These are phyloP conservation scores for Nephila pilipes DNA, from an alignment of 1,140 invertebrate genomes.

Conservation along the genomic window DNA sequence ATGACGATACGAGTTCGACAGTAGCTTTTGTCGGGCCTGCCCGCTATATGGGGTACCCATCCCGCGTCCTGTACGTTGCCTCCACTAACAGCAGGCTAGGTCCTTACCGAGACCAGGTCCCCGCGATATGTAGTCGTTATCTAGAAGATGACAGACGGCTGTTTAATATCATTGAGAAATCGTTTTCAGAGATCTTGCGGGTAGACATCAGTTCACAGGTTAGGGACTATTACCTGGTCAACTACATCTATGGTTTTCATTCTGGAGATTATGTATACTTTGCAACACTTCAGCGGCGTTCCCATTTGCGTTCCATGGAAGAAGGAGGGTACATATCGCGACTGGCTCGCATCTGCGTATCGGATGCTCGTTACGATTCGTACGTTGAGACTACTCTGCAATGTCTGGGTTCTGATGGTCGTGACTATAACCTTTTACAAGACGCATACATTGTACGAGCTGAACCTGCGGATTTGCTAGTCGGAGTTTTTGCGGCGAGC, in stretches of 20 bases:
- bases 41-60: constrained; percentile 86
- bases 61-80: constrained; percentile 93
- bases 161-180: constrained; percentile 87
- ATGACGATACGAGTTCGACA: constrained; percentile 94
- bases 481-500: constrained; percentile 92
- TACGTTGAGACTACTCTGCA: constrained; percentile 92
- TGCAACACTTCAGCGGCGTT: constrained; percentile 96
- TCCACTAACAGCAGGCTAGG: constrained; percentile 96
- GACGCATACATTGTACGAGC: constrained; percentile 93
- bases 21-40: constrained; percentile 97
- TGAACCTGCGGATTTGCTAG: constrained; percentile 85
- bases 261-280: constrained; percentile 97
- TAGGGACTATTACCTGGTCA: constrained; percentile 95
- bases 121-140: constrained; percentile 93
- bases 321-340: constrained; percentile 95
- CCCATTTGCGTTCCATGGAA: constrained; percentile 89
- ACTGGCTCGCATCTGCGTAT: constrained; percentile 94
- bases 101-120: constrained; percentile 94
- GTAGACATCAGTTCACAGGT: constrained; percentile 93
- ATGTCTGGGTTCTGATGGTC: constrained; percentile 85
- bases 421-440: constrained; percentile 92
- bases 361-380: constrained; percentile 94
- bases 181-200: constrained; percentile 84
- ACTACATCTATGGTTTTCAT: constrained; percentile 97
- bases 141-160: constrained; percentile 88